phyloP scores from a whole-genome alignment of 92 coral and sea anemone genomes.

The Phenganax subtilis region DNA sequence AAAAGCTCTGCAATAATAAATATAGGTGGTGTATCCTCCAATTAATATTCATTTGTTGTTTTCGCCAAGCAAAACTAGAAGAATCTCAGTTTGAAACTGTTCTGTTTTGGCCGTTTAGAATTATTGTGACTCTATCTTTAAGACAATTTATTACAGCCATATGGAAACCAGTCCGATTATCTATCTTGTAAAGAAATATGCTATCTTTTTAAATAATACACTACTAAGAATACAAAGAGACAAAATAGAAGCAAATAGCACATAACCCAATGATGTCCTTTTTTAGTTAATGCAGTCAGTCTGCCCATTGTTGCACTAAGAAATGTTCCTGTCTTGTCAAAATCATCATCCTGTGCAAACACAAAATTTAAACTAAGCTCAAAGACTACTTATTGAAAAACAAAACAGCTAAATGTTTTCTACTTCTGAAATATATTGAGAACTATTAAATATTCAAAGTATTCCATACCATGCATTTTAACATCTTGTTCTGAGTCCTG shows the following conservation, averaged over 20 bases:
- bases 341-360: constrained; percentile 75
- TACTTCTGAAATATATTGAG: background rate
- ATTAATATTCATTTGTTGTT: background rate
- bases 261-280: constrained; percentile 96
- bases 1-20: background rate
- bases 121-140: no score
- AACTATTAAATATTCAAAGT: background rate
- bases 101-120: no score
- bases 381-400: background rate
- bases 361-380: background rate
- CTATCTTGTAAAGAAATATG: background rate
- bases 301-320: constrained; percentile 85
- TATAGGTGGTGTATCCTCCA: background rate
- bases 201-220: constrained; percentile 62
- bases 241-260: constrained; percentile 79
- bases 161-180: no score
- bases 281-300: constrained; percentile 76
- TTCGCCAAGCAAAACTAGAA: no score
- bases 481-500: constrained; percentile 74
- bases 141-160: no score
- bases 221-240: constrained; percentile 80
- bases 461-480: constrained; percentile 72
- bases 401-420: background rate
- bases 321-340: constrained; percentile 82
- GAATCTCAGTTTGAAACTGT: no score